A percentile compares a stretch with the other conserved stretches of the same genome.
Evolutionary conservation across 2,113 vertebrate genomes (phyloP).

Genomic region (Bungarus multicinctus): DNA sequence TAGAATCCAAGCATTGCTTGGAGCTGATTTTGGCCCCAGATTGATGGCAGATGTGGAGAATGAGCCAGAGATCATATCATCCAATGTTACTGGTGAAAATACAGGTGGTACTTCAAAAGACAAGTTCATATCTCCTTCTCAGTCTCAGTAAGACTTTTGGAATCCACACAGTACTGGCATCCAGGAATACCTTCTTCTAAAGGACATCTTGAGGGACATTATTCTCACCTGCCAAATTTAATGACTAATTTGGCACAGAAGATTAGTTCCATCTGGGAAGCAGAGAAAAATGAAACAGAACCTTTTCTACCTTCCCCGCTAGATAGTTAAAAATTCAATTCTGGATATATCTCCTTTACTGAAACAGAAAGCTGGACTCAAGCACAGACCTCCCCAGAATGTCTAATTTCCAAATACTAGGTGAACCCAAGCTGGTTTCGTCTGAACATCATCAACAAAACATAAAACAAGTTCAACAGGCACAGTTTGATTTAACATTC

Average conservation of each 20-base stretch:
- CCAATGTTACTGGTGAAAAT: background rate
- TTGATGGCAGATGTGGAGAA: background rate
- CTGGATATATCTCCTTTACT: background rate
- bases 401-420: background rate
- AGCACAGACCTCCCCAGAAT: background rate
- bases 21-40: background rate
- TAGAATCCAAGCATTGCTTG: background rate
- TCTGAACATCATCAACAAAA: background rate
- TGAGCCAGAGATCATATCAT: background rate
- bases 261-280: background rate
- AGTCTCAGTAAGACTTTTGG: background rate
- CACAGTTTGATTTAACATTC: constrained; percentile 23
- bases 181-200: background rate
- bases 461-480: background rate
- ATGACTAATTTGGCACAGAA: background rate
- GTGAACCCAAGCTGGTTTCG: background rate
- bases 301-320: background rate
- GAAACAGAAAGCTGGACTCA: background rate
- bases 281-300: background rate
- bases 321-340: background rate
- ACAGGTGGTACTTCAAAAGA: background rate
- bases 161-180: background rate
- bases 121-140: background rate
- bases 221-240: background rate
- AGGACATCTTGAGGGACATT: background rate